Conservation (phyloP, 2,797 vertebrate genomes). For the Sphenodon punctatus region DNA sequence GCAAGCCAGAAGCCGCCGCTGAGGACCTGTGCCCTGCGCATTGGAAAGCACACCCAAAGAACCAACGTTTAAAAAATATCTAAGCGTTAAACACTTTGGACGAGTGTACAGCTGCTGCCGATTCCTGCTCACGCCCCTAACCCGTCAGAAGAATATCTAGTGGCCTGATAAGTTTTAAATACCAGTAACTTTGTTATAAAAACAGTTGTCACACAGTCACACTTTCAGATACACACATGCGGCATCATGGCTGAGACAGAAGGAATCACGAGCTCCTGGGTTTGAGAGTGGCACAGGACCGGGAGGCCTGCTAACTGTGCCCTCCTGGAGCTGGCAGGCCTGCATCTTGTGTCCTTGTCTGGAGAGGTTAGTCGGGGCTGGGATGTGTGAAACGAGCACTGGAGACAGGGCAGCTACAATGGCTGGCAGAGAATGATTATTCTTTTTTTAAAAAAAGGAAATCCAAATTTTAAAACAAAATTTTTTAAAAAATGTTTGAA, state of each 20-base stretch:
- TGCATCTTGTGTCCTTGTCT: neutral
- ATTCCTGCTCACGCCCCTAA: neutral
- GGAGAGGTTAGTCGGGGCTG: neutral
- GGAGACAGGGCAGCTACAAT: neutral
- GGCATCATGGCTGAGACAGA: neutral
- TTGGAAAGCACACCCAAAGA: neutral
- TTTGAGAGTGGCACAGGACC: neutral
- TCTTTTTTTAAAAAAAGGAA: neutral
- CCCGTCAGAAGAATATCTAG: neutral
- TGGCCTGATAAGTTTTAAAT: conserved; percentile 23
- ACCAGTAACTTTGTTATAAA: conserved; percentile 32
- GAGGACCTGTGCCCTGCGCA: neutral
- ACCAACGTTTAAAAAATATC: neutral
- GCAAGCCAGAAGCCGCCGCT: neutral
- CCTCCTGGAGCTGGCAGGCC: neutral
- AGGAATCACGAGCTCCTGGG: neutral
- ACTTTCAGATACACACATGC: conserved; percentile 20
- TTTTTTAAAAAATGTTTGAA: conserved; percentile 9
- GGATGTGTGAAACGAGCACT: neutral
- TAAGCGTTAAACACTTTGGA: neutral
- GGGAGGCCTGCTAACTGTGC: neutral
- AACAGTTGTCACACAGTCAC: conserved; percentile 16
- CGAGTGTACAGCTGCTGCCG: neutral
- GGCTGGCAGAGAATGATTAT: neutral
- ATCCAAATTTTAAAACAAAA: neutral